These are phyloP conservation scores for Ptychobarbus kaznakovi DNA, from an alignment of 2,797 vertebrate genomes.

Conservation along the genomic window DNA sequence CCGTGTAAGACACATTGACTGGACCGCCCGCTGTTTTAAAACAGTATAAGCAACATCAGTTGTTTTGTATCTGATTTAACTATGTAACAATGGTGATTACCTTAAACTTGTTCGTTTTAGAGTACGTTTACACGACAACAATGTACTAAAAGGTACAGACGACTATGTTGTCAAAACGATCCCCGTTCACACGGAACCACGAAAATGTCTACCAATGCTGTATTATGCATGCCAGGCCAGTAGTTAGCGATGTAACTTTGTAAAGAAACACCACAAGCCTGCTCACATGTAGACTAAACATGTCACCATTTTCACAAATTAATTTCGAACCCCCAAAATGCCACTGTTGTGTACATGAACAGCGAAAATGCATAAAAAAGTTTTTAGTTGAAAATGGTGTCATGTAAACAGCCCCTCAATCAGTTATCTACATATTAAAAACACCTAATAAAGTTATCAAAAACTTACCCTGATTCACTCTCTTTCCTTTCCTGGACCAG, in stretches of 20 bases:
- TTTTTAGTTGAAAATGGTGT: not conserved
- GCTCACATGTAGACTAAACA: not conserved
- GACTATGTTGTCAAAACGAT: not conserved
- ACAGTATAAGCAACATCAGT: not conserved
- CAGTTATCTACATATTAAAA: not conserved
- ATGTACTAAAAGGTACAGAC: not conserved
- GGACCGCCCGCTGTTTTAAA: slow-evolving; percentile 72
- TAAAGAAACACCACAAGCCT: not conserved
- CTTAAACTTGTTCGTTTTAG: not conserved
- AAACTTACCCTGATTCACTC: slow-evolving; percentile 84
- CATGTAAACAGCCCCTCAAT: not conserved
- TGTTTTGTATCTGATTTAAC: not conserved
- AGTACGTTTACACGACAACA: not conserved
- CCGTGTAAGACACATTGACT: slow-evolving; percentile 77
- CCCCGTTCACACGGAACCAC: not conserved
- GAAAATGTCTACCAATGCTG: not conserved
- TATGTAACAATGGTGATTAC: not conserved
- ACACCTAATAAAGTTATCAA: not conserved
- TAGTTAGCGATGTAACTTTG: not conserved
- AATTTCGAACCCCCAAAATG: not conserved
- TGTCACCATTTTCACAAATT: not conserved
- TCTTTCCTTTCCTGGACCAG: slow-evolving; percentile 86
- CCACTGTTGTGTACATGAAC: not conserved
- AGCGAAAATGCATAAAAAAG: not conserved
- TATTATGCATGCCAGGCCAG: not conserved